Evolutionary conservation across 2,113 vertebrate species (phyloP).

Genomic region (Cranoglanis bouderius): DNA sequence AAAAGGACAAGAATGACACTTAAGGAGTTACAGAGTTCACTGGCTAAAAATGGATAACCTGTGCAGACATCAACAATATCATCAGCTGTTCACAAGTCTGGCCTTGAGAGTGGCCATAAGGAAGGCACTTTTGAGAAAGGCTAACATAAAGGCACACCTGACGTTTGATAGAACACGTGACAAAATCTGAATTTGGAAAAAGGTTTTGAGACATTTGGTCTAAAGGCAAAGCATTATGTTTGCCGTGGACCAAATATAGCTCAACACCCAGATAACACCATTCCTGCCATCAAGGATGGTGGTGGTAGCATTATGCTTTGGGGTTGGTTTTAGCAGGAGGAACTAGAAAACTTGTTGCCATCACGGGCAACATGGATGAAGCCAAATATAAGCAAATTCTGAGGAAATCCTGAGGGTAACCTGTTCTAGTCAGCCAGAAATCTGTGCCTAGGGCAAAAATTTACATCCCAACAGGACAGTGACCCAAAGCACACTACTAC

Average conservation of each 20-base stretch:
- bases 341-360: neutral
- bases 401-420: neutral
- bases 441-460: neutral
- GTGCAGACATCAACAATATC: neutral
- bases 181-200: neutral
- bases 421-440: neutral
- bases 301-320: neutral
- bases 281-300: neutral
- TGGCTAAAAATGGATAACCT: neutral
- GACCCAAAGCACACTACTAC: neutral
- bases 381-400: neutral
- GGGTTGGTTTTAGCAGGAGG: neutral
- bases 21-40: constrained; percentile 3
- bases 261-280: neutral
- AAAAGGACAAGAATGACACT: neutral
- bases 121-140: neutral
- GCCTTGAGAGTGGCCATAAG: neutral
- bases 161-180: neutral
- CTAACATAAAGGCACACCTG: neutral
- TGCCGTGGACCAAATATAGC: neutral
- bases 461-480: neutral
- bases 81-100: neutral
- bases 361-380: neutral
- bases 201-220: neutral
- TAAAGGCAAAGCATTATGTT: neutral